phyloP scores from a whole-genome alignment of 2,797 vertebrate genomes.

The Propithecus perrieri region DNA sequence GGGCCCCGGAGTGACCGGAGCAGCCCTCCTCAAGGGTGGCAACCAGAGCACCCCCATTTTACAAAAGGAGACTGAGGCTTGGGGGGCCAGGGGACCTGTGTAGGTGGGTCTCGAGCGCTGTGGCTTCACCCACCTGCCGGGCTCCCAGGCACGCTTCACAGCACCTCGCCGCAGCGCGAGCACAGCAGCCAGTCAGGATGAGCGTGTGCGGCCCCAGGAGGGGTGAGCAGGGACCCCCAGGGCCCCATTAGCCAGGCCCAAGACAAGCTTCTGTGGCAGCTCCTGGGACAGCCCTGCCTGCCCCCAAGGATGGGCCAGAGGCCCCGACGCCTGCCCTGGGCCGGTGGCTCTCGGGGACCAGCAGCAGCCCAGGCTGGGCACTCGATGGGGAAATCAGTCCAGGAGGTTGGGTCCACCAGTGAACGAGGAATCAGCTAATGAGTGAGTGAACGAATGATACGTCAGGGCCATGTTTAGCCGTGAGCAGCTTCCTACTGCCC shows the following conservation, averaged over 20 bases:
- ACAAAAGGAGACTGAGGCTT: neutral
- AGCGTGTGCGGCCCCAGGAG: rapidly evolving
- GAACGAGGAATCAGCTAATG: neutral
- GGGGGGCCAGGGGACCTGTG: neutral
- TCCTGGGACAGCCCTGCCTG: neutral
- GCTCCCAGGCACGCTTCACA: rapidly evolving
- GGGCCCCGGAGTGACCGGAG: neutral
- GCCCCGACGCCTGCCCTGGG: neutral
- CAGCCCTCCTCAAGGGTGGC: rapidly evolving
- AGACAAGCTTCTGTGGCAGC: neutral
- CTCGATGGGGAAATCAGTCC: neutral
- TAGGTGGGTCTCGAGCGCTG: rapidly evolving
- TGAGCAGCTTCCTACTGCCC: rapidly evolving
- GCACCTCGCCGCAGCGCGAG: rapidly evolving
- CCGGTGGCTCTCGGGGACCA: neutral
- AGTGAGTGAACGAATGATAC: neutral
- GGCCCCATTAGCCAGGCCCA: neutral
- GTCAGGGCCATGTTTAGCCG: rapidly evolving
- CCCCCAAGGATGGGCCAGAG: too few species aligned
- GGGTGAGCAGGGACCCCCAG: neutral
- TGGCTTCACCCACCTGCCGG: rapidly evolving
- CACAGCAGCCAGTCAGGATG: too few species aligned
- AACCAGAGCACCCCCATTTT: too few species aligned
- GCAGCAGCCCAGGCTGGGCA: neutral
- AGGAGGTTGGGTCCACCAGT: neutral